A percentile compares a stretch with the other conserved stretches of the same genome.
Conservation (phyloP, 2,797 vertebrate species). For the Cephalopachus bancanus region DNA sequence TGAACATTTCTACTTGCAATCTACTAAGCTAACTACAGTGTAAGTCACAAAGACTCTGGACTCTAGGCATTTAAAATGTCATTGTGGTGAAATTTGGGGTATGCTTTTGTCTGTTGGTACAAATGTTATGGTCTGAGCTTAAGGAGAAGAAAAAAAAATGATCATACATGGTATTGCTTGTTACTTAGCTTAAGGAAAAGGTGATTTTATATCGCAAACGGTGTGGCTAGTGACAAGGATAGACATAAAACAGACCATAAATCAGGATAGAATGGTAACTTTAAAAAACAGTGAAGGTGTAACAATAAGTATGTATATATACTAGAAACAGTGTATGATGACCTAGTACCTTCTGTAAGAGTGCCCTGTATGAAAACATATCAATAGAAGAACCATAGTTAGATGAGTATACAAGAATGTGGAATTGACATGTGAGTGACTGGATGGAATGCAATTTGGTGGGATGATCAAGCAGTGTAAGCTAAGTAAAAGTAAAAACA, state of each 20-base stretch:
- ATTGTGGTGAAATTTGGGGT: not conserved
- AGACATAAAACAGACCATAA: conserved; percentile 56
- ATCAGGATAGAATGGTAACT: conserved; percentile 35
- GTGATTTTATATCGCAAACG: conserved; percentile 39
- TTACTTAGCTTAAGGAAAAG: conserved; percentile 25
- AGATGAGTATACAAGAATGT: not conserved
- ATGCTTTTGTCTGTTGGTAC: not conserved
- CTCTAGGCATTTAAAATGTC: not conserved
- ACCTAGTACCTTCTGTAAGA: not conserved
- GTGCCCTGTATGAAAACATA: not conserved
- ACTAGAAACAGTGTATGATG: not conserved
- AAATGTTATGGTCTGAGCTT: not conserved
- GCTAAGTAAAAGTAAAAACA: not conserved
- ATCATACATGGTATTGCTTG: not conserved
- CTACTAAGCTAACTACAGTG: not conserved
- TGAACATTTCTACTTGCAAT: not conserved
- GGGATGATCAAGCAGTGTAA: not conserved
- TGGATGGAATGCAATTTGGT: not conserved
- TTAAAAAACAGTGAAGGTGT: not conserved
- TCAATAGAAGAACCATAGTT: not conserved
- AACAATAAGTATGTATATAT: conserved; percentile 29
- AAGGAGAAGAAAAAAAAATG: conserved; percentile 31
- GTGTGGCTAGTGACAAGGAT: not conserved
- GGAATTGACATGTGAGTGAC: not conserved
- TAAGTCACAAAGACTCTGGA: conserved; percentile 28